A percentile compares a stretch with the other conserved stretches of the same genome.
Evolutionary conservation across 2,113 vertebrate genomes (phyloP).

Genomic region (Ciconia maguari): DNA sequence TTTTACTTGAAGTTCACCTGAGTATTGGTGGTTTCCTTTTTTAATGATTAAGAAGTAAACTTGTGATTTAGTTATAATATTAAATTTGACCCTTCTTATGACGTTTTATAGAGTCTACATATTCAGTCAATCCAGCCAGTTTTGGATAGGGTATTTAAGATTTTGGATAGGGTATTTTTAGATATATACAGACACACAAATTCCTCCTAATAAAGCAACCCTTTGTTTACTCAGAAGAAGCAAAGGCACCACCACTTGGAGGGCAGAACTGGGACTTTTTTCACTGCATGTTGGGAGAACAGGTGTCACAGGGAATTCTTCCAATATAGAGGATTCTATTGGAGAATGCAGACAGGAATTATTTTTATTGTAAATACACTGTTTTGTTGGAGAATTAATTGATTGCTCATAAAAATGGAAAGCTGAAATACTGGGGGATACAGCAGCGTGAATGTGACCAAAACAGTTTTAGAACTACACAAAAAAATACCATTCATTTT

Average conservation of each 20-base stretch:
- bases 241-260: neutral
- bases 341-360: neutral
- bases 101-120: neutral
- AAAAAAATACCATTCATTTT: neutral
- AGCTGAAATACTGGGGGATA: neutral
- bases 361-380: neutral
- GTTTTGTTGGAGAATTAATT: neutral
- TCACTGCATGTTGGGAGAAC: neutral
- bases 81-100: neutral
- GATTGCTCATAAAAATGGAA: neutral
- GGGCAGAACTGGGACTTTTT: neutral
- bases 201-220: neutral
- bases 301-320: neutral
- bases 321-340: neutral
- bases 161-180: neutral
- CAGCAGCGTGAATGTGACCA: neutral
- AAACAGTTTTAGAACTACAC: neutral
- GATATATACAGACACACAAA: no score
- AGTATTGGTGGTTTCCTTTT: neutral
- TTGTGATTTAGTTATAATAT: neutral
- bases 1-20: neutral
- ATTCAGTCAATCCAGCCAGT: neutral
- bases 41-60: neutral
- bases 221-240: neutral
- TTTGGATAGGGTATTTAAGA: neutral